phyloP scores from a whole-genome alignment of 1,140 invertebrate genomes.

The Trinorchestia longiramus region DNA sequence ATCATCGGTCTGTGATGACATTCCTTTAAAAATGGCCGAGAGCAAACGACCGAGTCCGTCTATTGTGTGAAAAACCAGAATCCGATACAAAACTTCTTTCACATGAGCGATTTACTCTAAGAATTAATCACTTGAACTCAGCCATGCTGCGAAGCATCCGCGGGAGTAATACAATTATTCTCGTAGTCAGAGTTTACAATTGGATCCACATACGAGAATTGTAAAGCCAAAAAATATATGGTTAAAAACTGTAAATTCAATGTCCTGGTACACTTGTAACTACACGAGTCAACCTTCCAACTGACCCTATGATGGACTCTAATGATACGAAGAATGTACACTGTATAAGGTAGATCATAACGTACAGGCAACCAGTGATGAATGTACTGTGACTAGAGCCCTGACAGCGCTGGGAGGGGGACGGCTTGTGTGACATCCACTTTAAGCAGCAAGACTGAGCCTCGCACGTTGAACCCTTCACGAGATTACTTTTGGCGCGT shows the following conservation, averaged over 20 bases:
- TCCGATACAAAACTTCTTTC: neutral
- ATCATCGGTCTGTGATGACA: neutral
- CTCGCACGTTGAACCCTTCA: neutral
- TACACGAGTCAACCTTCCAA: neutral
- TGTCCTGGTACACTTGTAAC: neutral
- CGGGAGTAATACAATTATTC: neutral
- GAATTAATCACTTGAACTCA: neutral
- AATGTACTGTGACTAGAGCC: neutral
- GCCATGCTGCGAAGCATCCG: neutral
- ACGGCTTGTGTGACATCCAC: conserved; percentile 8
- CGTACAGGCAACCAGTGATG: neutral
- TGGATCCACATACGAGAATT: neutral
- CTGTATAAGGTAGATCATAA: neutral
- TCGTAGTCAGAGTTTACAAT: neutral
- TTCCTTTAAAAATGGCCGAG: neutral
- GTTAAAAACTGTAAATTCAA: neutral
- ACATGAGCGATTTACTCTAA: neutral
- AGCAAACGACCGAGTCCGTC: neutral
- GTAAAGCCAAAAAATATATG: neutral
- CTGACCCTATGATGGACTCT: neutral
- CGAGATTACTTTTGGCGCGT: neutral
- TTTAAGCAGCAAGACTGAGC: conserved; percentile 21
- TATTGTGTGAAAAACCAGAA: neutral
- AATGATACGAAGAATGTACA: neutral
- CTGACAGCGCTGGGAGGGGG: too few species aligned